These are phyloP conservation scores for Alloscopus bannaensis DNA, from an alignment of 2,888 invertebrate genomes.

Conservation along the genomic window DNA sequence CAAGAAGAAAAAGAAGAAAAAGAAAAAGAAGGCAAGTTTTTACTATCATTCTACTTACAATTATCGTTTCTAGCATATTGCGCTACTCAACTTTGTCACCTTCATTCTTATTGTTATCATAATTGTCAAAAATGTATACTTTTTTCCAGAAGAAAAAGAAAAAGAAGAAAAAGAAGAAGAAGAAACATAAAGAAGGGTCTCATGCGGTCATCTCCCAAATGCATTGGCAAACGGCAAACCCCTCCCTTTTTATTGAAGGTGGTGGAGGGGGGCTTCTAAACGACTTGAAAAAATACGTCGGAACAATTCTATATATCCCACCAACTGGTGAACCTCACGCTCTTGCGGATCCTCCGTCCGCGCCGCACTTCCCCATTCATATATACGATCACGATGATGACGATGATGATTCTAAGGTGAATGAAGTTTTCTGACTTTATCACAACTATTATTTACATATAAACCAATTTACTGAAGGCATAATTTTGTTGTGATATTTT, in stretches of 20 bases:
- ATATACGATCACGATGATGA: conserved; percentile 17
- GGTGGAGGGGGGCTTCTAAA: conserved; percentile 12
- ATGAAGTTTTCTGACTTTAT: too few species aligned
- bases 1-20: conserved; percentile 49
- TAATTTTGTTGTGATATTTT: not conserved
- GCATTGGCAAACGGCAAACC: conserved; percentile 35
- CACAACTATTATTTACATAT: too few species aligned
- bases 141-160: conserved; percentile 49
- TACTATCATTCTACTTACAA: too few species aligned
- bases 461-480: not conserved
- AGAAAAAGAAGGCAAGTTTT: too few species aligned
- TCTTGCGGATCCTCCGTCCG: not conserved
- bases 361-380: conserved; percentile 17
- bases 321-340: conserved; percentile 10
- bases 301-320: conserved; percentile 32
- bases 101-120: too few species aligned
- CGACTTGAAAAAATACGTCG: conserved; percentile 26
- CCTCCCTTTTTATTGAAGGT: conserved; percentile 23
- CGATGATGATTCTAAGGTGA: not conserved
- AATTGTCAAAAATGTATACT: too few species aligned
- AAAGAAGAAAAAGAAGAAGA: conserved; percentile 45
- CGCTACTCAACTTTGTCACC: too few species aligned
- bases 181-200: conserved; percentile 24
- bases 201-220: conserved; percentile 27
- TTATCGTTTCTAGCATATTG: too few species aligned